Evolutionary conservation across 2,888 invertebrate species (phyloP), one percentile per base, ranked within the genome.

Genomic region (Tinea semifulvella): DNA sequence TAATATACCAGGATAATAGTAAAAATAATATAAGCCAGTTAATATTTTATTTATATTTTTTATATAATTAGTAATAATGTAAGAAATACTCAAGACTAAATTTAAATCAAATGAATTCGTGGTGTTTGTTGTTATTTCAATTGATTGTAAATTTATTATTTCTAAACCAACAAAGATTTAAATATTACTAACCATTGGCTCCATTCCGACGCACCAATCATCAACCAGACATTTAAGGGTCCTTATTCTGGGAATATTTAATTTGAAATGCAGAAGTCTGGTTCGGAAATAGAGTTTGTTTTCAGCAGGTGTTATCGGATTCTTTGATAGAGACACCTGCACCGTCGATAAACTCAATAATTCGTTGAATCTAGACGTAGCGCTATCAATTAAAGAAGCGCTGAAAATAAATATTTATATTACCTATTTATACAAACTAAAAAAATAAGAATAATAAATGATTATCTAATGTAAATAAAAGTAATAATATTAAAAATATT

Each of bases 211-310:
- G n/a, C 19, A 27, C 75, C 77, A 79, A 45, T 79, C 73, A 0
- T 27, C 19, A 0, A 49, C 53, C 2, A 80, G 57, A 22, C 64
- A 49, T n/a, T 56, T 58, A 40, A 76, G 14, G 0, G 76, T 74
- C 25, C 60, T 49, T 7, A 76, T 47, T 1, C 66, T 49, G 3
- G 68, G 61, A 44, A 69, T 65, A 50, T 73, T 58, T 20, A 77
- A 25, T 2, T 57, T 49, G 1, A 60, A 54, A 14, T 56, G 56
- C 16, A 73, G 49, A n/a, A 50, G 53, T 1, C 60, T 52, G 5
- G 62, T 48, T 0, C 56, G 48, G 3, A 60, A 36, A n/a, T n/a
- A n/a, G n/a, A n/a, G n/a, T 0, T 71, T 61, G 1, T 55, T 43
- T 0, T 65, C 61, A 4, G 54, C 44, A 2, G 45, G 35, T 2